Base-by-base conservation (phyloP, 2,797 vertebrate genomes). In the Darevskia mixta region DNA sequence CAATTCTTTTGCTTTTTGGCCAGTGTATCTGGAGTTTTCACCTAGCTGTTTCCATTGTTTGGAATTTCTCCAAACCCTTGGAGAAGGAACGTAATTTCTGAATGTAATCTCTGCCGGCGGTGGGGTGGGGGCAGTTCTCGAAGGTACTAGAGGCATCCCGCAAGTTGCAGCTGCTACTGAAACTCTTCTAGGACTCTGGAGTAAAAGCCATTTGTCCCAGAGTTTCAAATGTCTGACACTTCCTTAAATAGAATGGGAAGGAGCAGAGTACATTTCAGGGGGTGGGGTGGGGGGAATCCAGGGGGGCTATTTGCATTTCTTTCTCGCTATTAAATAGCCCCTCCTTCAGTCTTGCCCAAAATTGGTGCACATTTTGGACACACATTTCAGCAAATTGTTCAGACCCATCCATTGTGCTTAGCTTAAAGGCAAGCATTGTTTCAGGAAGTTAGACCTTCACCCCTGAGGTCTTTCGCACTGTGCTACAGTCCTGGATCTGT, bases 241-340 rank as follows among this genome's bases (percentile, higher is more conserved):
- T 95, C 96, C 95, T 88, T 81, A 97, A 95, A 96, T 96, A 96
- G 96, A 93, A 91, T 29, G 80, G 78, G 88, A 92, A 76, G 64
- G 91, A 88, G 90, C 79, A 82, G 89, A 79, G 86, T 80, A 82
- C 89, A 90, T 87, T 90, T 77, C 0, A 23, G 49, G 64, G 0
- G 3, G 91, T 91, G 93, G 91, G 86, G 61, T 72, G 90, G 92
- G 92, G 90, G 86, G 61, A 71, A 72, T 43, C n/a, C 27, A 23
- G n/a, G n/a, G 58, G 13, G 27, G 8, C 35, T 79, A 41, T 18
- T 29, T 1, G 3, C 27, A 17, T 32, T 80, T 25, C 13, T n/a
- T 38, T 69, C 43, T 67, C 55, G 25, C 66, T 20, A 9, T 76
- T 81, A 27, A 79, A 64, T 18, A 1, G 41, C 3, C 61, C 71